Conservation (phyloP, 1,140 invertebrate genomes). For the Saccostrea glomerata region DNA sequence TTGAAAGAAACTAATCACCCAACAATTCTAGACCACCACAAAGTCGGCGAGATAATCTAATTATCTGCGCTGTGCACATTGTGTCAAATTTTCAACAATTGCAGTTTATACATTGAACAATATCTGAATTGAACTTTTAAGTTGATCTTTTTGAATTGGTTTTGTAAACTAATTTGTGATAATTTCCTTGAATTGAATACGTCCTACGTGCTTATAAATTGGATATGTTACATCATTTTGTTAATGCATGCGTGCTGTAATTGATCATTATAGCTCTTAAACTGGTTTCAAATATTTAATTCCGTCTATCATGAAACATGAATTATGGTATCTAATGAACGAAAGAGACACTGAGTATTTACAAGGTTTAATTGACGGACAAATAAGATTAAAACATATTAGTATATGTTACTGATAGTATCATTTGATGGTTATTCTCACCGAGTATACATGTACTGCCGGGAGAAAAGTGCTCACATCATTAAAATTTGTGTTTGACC, state of each 20-base stretch:
- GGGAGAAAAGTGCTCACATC: too few relatives aligned
- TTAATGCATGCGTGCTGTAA: background rate
- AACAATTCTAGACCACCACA: background rate
- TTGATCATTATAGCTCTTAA: conserved; percentile 8
- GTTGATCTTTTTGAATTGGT: background rate
- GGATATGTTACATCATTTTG: background rate
- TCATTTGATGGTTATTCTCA: too few relatives aligned
- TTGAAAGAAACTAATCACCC: background rate
- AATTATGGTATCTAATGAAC: too few relatives aligned
- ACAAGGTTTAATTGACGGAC: too few relatives aligned
- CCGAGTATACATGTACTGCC: too few relatives aligned
- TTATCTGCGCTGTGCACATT: background rate
- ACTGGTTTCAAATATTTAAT: background rate
- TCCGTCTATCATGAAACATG: background rate
- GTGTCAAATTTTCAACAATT: background rate
- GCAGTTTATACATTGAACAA: background rate
- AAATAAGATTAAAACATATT: too few relatives aligned
- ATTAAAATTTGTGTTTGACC: too few relatives aligned
- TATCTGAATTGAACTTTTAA: background rate
- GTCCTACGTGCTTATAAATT: background rate
- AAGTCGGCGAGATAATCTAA: background rate
- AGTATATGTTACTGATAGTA: too few relatives aligned
- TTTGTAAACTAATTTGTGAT: background rate
- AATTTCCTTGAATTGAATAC: background rate
- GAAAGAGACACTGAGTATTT: too few relatives aligned